Base-by-base conservation (phyloP, 2,888 invertebrate genomes). In the Leptopilina myrica region DNA sequence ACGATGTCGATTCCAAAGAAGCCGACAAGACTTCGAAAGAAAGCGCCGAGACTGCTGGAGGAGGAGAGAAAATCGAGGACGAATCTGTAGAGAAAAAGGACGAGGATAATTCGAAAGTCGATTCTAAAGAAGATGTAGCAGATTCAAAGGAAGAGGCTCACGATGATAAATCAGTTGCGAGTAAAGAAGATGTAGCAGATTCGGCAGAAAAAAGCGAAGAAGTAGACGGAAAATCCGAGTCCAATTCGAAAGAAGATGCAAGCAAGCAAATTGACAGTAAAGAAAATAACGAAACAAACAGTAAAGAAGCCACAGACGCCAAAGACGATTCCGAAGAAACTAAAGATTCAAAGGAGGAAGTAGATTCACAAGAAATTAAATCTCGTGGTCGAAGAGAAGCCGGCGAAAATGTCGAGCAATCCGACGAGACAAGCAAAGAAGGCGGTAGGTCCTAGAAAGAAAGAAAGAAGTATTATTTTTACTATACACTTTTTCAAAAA, bases 11-110 rank as follows among this genome's bases (percentile, higher is more conserved):
- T 86, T 80, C 86, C 64, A 82, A 86, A 80, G 86, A 84, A 79
- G 81, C 26, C 12, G 33, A 33, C 33, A 33, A 33, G 33, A 33
- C 33, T 65, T 67, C 78, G 43, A 88, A 88, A 89, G 91, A 90
- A 92, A 92, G 89, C 89, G 90, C 59, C 12, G 80, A 77, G 40
- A 76, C 81, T 40, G 78, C n/a, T n/a, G 79, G 75, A 12, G 75
- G 76, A 59, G 79, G 79, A 14, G 84, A 81, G 9, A 82, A 84
- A 65, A 81, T 79, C 43, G 83, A 82, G 20, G 80, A 80, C 40
- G 87, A 85, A 69, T 81, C 79, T 65, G 86, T 85, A 84, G 88
- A 85, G 53, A 89, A 89, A 69, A 89, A 8, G 43, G 43, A 43
- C 7, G 33, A 33, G 5, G 33, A 33, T 5, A 3, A 43, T 43